Conservation (phyloP, 2,888 invertebrate species). For the Cryptus armator region DNA sequence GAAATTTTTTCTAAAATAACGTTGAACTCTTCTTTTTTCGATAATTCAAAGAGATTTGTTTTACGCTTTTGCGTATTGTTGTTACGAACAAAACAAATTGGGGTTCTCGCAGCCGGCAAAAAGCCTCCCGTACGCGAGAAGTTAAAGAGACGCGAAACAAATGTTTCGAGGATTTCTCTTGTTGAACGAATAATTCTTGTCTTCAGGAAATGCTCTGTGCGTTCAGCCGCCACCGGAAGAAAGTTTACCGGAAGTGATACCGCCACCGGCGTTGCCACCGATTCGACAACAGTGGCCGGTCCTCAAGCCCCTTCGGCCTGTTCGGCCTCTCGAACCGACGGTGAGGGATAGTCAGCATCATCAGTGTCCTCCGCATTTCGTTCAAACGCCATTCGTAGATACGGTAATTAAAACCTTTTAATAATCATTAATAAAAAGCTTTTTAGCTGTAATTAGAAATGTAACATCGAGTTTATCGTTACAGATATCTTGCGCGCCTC, state of each 20-base stretch:
- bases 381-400: slow-evolving; percentile 86
- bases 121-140: too few relatives aligned
- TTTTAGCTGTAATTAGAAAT: too few relatives aligned
- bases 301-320: slow-evolving; percentile 73
- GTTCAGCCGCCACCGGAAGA: slow-evolving; percentile 86
- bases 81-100: too few relatives aligned
- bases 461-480: slow-evolving; percentile 39
- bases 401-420: slow-evolving; percentile 71
- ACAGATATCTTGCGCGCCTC: slow-evolving; percentile 86
- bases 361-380: slow-evolving; percentile 88
- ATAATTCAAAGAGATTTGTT: too few relatives aligned
- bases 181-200: slow-evolving; percentile 7
- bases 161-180: neutral
- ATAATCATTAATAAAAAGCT: too few relatives aligned
- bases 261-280: slow-evolving; percentile 72
- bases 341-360: slow-evolving; percentile 76
- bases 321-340: slow-evolving; percentile 64
- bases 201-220: slow-evolving; percentile 84
- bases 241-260: slow-evolving; percentile 72
- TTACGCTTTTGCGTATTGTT: too few relatives aligned
- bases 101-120: too few relatives aligned
- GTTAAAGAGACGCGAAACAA: too few relatives aligned
- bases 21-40: too few relatives aligned
- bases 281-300: slow-evolving; percentile 77
- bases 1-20: too few relatives aligned